Percentiles rank a stretch among this genome's conserved stretches.
phyloP scores from a whole-genome alignment of 1,140 invertebrate genomes.

The Wasmannia auropunctata region DNA sequence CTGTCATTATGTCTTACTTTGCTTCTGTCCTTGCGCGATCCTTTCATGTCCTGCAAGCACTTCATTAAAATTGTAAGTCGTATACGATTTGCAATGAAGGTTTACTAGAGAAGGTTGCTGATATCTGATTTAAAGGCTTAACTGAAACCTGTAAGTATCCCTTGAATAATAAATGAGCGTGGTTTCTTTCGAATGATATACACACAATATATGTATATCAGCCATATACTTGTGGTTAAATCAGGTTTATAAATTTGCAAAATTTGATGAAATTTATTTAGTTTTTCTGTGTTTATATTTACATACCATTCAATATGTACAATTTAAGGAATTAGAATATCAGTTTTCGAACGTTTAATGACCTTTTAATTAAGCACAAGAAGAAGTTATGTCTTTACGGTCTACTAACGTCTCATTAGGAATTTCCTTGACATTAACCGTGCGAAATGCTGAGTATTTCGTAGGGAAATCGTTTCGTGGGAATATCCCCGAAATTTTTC shows the following conservation, averaged over 20 bases:
- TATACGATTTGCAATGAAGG: slow-evolving; percentile 1
- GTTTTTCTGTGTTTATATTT: background rate
- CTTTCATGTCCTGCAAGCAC: background rate
- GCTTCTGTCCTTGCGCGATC: background rate
- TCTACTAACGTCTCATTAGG: background rate
- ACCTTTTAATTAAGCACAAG: background rate
- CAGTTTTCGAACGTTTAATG: background rate
- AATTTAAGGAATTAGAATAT: background rate
- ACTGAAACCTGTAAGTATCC: background rate
- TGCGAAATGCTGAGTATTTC: background rate
- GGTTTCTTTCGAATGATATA: background rate
- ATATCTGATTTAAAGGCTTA: slow-evolving; percentile 19
- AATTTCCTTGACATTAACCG: background rate
- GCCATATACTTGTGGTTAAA: background rate
- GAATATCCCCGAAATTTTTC: background rate
- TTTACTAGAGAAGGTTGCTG: background rate
- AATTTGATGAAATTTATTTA: too few relatives aligned
- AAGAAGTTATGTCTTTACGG: background rate
- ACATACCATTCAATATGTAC: background rate
- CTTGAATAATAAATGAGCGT: background rate
- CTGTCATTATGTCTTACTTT: background rate
- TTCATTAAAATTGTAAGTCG: slow-evolving; percentile 7
- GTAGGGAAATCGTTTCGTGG: background rate
- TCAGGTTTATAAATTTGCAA: background rate
- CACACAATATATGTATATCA: background rate